These are phyloP conservation scores for Clunio marinus DNA, from an alignment of 2,888 invertebrate genomes.

Conservation along the genomic window DNA sequence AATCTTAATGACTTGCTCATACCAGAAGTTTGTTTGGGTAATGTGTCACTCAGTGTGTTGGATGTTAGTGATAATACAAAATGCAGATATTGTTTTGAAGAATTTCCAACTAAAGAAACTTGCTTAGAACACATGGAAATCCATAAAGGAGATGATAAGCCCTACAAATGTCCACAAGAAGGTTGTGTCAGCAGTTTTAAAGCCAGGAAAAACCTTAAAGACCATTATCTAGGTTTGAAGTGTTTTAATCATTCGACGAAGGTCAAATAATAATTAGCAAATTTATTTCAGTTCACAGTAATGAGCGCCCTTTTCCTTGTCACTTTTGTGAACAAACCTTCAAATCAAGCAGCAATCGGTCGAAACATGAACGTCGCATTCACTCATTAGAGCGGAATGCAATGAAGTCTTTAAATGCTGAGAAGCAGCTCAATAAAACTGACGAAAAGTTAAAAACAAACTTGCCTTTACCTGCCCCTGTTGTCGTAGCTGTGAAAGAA, in stretches of 20 bases:
- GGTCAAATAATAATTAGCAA: too few species aligned
- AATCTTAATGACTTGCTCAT: constrained; percentile 24
- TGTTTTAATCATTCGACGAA: not conserved
- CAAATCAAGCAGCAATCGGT: constrained; percentile 22
- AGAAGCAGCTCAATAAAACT: not conserved
- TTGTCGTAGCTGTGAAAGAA: not conserved
- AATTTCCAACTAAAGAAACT: not conserved
- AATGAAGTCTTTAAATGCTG: not conserved
- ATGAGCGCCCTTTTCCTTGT: constrained; percentile 16
- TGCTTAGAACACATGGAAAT: not conserved
- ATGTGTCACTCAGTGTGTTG: not conserved
- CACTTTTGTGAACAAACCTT: constrained; percentile 28
- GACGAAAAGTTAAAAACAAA: not conserved
- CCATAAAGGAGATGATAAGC: constrained; percentile 23
- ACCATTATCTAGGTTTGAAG: constrained; percentile 19
- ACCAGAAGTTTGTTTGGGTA: constrained; percentile 12
- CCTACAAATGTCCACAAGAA: constrained; percentile 28
- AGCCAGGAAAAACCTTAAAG: constrained; percentile 29
- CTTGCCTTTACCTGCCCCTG: not conserved
- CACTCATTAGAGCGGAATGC: constrained; percentile 11
- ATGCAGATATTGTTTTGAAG: constrained; percentile 22
- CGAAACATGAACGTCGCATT: constrained; percentile 18
- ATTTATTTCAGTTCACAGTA: not conserved
- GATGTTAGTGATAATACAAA: constrained; percentile 10
- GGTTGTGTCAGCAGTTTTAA: constrained; percentile 25